Percentiles rank a stretch among this genome's conserved stretches.
phyloP scores from a whole-genome alignment of 2,888 invertebrate species.

The Spialia ferax region DNA sequence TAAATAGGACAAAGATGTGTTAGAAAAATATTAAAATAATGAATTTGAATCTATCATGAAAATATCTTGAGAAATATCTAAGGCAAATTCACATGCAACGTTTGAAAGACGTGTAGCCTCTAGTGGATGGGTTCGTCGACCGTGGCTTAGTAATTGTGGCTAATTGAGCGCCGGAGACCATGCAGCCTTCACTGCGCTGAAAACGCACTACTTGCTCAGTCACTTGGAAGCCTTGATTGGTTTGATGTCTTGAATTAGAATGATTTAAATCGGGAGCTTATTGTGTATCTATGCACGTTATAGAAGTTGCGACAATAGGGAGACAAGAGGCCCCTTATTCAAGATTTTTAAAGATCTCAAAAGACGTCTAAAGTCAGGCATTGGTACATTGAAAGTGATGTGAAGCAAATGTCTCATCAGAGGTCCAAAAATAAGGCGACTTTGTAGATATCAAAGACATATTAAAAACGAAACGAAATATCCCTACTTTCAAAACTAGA shows the following conservation, averaged over 20 bases:
- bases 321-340: too few species aligned
- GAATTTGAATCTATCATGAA: neutral
- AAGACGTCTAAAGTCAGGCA: too few species aligned
- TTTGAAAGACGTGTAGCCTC: constrained; percentile 13
- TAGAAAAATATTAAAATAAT: too few species aligned
- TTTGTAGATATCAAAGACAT: too few species aligned
- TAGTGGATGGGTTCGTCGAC: constrained; percentile 44
- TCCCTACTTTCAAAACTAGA: too few species aligned
- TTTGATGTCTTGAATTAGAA: neutral
- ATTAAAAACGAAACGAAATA: too few species aligned
- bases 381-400: too few species aligned
- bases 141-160: constrained; percentile 43
- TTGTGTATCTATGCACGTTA: neutral
- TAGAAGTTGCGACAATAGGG: too few species aligned
- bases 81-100: neutral
- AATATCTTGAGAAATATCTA: neutral
- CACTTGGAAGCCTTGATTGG: neutral
- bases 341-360: too few species aligned
- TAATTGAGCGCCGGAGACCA: constrained; percentile 44
- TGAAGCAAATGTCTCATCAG: too few species aligned
- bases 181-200: constrained; percentile 28
- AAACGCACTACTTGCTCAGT: constrained; percentile 8
- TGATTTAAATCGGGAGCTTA: neutral
- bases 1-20: too few species aligned
- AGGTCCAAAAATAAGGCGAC: too few species aligned